Conservation (phyloP, 2,113 vertebrate genomes). For the Aleadryas rufinucha region DNA sequence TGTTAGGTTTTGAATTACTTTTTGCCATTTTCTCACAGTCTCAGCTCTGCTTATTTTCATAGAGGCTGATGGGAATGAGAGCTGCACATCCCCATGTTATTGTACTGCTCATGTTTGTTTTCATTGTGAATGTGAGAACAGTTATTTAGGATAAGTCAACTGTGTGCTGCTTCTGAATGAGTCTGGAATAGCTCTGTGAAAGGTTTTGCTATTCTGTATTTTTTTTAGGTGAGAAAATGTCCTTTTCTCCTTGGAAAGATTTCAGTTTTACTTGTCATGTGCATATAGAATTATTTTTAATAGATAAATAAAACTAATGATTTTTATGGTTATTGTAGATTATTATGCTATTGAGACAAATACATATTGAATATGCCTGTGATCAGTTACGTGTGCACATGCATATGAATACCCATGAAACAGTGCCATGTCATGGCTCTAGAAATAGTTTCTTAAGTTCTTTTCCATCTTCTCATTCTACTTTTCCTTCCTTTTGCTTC, state of each 20-base stretch:
- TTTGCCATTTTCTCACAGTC: constrained; percentile 64
- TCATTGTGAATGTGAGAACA: constrained; percentile 61
- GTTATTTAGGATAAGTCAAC: constrained; percentile 25
- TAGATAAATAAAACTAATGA: neutral
- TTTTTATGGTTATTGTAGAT: neutral
- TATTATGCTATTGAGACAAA: neutral
- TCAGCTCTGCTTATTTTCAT: constrained; percentile 70
- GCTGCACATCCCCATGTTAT: constrained; percentile 61
- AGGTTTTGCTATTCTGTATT: neutral
- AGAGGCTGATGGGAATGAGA: constrained; percentile 33
- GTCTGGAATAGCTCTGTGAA: neutral
- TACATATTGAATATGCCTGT: neutral
- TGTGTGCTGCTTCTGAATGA: constrained; percentile 26
- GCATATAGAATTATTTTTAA: neutral
- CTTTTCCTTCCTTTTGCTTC: neutral
- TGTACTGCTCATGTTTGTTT: constrained; percentile 64
- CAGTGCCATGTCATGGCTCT: neutral
- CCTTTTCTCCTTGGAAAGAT: neutral
- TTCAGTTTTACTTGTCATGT: neutral
- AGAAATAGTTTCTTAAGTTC: neutral
- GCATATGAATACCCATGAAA: neutral
- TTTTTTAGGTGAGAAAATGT: neutral
- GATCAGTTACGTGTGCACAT: neutral
- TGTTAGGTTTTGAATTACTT: constrained; percentile 17
- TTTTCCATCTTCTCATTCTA: neutral